Evolutionary conservation across 2,888 invertebrate genomes (phyloP), one percentile per base, ranked within the genome.

Genomic region (Eledone cirrhosa): DNA sequence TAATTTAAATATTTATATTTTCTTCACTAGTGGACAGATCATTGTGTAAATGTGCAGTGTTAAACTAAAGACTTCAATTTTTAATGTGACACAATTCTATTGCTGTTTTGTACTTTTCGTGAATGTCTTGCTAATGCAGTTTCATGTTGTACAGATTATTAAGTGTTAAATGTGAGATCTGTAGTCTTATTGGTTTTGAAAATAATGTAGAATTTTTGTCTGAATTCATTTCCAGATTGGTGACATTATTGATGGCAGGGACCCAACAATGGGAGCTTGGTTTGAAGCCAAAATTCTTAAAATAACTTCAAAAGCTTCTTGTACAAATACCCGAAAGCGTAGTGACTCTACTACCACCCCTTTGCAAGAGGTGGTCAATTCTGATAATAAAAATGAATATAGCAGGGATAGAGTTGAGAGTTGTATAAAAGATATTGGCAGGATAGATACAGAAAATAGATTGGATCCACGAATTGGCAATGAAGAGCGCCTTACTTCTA

Each of bases 191-290:
- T n/a, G 4, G 19, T 24, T 65, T 27, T 65, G 16, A 27, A 19
- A 29, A 67, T 27, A 16, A 67, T 11, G 19, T 19, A 2, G 5
- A 7, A 4, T 33, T 22, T 13, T 2, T 3, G 4, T 41, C 2
- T 31, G n/a, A 19, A 63, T 24, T 63, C 22, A 63, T 63, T 11
- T 63, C 14, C 63, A 91, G 90, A 82, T 91, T 78, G 94, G 94
- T 31, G 95, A 95, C 88, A 89, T 93, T 0, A 91, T 95, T 79
- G 95, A 95, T 89, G 92, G 93, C 77, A 91, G 92, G 80, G 93
- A 94, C 85, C 87, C 89, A n/a, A 91, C 92, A 77, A 91, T 92
- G 85, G 94, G 95, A 13, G 93, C 94, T 14, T 95, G 95, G 95
- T 93, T 93, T 89, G 95, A 95, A 91, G 94, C 93, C 0, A 93